These are phyloP conservation scores for Merodon equestris DNA, from an alignment of 2,888 invertebrate genomes.

Conservation along the genomic window DNA sequence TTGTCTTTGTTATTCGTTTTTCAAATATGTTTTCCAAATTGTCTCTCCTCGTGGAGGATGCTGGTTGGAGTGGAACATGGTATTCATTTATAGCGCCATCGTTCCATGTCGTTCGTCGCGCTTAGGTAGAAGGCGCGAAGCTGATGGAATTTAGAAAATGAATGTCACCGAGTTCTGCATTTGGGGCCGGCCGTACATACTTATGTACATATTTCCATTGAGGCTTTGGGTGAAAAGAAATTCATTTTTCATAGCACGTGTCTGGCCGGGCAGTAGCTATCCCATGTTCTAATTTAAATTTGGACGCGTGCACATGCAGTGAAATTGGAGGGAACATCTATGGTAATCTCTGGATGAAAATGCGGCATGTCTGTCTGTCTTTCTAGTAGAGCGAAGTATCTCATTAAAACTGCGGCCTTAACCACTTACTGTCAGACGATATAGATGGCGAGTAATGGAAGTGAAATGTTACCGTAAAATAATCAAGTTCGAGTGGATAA, in stretches of 20 bases:
- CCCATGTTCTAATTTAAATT: conserved; percentile 3
- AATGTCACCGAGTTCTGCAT: neutral
- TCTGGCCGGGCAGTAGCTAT: conserved; percentile 34
- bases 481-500: conserved; percentile 35
- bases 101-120: neutral
- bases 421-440: conserved; percentile 24
- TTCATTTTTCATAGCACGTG: conserved; percentile 59
- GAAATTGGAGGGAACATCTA: neutral
- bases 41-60: no score
- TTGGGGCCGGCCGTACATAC: neutral
- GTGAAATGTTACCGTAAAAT: conserved; percentile 11
- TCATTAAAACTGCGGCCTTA: conserved; percentile 43
- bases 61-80: neutral
- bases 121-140: neutral
- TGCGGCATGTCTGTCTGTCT: no score
- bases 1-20: no score
- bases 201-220: conserved; percentile 33
- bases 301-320: conserved; percentile 7
- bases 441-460: neutral
- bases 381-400: conserved; percentile 15
- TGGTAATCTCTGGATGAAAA: no score
- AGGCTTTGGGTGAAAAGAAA: conserved; percentile 45
- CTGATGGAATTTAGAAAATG: no score
- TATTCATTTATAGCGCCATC: no score
- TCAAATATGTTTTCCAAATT: no score